These are phyloP conservation scores for Lutraria rhynchaena DNA, from an alignment of 1,140 invertebrate species.

Conservation along the genomic window DNA sequence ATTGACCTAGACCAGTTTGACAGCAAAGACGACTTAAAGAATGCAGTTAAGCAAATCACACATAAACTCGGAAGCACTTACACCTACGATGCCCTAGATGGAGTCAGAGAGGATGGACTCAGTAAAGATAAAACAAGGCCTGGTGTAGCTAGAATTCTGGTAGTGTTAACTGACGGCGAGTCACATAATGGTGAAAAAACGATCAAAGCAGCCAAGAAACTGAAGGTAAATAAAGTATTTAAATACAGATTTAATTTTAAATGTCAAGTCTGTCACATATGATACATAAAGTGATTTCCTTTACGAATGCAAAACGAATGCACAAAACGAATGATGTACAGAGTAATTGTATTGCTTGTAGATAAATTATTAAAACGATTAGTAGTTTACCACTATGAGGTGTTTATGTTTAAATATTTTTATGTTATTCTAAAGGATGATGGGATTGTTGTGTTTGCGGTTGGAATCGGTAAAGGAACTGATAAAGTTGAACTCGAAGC, in stretches of 20 bases:
- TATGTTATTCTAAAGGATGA: too few relatives aligned
- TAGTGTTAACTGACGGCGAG: slow-evolving; percentile 60
- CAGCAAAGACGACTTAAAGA: not conserved
- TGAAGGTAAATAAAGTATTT: slow-evolving; percentile 46
- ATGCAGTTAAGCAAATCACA: slow-evolving; percentile 32
- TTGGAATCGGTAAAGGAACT: slow-evolving; percentile 63
- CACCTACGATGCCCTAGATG: slow-evolving; percentile 53
- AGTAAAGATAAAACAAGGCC: slow-evolving; percentile 17
- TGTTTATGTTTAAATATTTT: too few relatives aligned
- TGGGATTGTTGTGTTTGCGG: slow-evolving; percentile 63
- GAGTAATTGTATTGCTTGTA: too few relatives aligned
- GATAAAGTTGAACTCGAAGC: slow-evolving; percentile 59
- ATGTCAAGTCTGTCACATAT: too few relatives aligned
- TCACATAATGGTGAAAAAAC: slow-evolving; percentile 49
- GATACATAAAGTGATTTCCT: too few relatives aligned
- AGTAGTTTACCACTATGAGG: too few relatives aligned
- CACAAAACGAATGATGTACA: too few relatives aligned
- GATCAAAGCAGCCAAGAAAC: slow-evolving; percentile 31
- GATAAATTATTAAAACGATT: too few relatives aligned
- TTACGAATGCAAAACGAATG: too few relatives aligned
- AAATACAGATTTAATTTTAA: too few relatives aligned
- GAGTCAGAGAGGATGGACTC: slow-evolving; percentile 42
- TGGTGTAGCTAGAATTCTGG: slow-evolving; percentile 46
- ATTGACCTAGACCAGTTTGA: slow-evolving; percentile 25
- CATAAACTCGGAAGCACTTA: slow-evolving; percentile 58